phyloP scores from a whole-genome alignment of 2,888 invertebrate genomes.

The Balanococcus diminutus region DNA sequence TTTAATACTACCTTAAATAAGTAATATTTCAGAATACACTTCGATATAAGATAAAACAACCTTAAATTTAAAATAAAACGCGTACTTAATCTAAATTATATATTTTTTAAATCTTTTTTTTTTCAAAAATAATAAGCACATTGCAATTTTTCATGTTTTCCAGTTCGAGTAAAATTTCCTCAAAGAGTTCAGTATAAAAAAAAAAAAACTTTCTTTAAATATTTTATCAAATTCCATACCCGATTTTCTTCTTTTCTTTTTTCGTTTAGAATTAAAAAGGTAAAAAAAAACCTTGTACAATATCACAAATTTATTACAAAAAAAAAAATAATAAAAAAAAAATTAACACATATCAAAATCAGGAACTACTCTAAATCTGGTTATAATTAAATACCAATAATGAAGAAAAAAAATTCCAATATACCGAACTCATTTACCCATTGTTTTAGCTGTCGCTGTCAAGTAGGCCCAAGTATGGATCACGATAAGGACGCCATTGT shows the following conservation, averaged over 20 bases:
- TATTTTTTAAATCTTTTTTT: background rate
- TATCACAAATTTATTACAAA: constrained; percentile 14
- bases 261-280: background rate
- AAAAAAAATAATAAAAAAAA: background rate
- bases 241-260: background rate
- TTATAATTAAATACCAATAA: background rate
- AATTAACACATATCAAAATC: background rate
- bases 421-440: background rate
- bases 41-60: background rate
- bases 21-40: constrained; percentile 6
- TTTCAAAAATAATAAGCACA: background rate
- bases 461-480: background rate
- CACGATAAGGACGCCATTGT: background rate
- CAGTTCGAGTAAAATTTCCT: background rate
- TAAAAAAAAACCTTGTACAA: constrained; percentile 4
- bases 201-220: background rate
- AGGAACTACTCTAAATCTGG: background rate
- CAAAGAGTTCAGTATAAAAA: background rate
- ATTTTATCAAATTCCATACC: background rate
- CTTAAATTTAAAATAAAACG: background rate
- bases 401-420: background rate
- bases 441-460: background rate
- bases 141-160: background rate
- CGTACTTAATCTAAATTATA: background rate
- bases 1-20: constrained; percentile 10